Percentiles rank a stretch among this genome's conserved stretches.
These are phyloP conservation scores for Oryzaephilus surinamensis DNA, from an alignment of 1,140 invertebrate genomes.

Conservation along the genomic window DNA sequence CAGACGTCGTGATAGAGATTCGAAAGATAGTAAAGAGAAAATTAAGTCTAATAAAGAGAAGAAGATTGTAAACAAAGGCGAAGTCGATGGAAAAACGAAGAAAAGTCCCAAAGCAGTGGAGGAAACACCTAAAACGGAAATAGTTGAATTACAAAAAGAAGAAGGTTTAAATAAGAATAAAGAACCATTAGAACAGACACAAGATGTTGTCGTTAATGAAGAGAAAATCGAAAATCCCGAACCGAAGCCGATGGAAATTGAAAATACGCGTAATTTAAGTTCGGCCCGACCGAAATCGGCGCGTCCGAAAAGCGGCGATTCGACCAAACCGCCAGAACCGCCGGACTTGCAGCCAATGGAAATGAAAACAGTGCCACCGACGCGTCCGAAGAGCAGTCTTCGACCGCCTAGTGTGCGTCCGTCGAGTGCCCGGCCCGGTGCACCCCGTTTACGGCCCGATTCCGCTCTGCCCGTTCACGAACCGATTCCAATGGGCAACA, in stretches of 20 bases:
- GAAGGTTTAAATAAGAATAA: not conserved
- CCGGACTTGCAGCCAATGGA: conserved; percentile 5
- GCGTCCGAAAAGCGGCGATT: conserved; percentile 21
- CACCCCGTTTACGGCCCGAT: conserved; percentile 52
- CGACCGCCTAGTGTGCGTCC: conserved; percentile 59
- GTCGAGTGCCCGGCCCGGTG: conserved; percentile 64
- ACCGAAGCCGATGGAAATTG: conserved; percentile 3
- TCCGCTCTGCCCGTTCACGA: conserved; percentile 40
- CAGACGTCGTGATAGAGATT: not conserved
- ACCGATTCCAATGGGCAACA: conserved; percentile 43
- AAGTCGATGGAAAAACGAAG: conserved; percentile 3
- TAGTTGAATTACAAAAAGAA: conserved; percentile 3
- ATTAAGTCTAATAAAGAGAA: conserved; percentile 6
- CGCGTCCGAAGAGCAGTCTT: conserved; percentile 40
- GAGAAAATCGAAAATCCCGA: not conserved
- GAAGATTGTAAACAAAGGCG: conserved; percentile 4
- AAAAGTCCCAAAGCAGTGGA: not conserved
- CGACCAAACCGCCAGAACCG: conserved; percentile 14
- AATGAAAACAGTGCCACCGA: conserved; percentile 14
- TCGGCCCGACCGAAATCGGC: conserved; percentile 15
- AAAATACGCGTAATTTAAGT: conserved; percentile 11
- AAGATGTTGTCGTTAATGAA: not conserved
- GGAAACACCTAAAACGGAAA: conserved; percentile 4
- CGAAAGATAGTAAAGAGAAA: not conserved
- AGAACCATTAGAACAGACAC: conserved; percentile 1